Conservation (phyloP, 1,140 invertebrate genomes). For the Drosophila insularis region DNA sequence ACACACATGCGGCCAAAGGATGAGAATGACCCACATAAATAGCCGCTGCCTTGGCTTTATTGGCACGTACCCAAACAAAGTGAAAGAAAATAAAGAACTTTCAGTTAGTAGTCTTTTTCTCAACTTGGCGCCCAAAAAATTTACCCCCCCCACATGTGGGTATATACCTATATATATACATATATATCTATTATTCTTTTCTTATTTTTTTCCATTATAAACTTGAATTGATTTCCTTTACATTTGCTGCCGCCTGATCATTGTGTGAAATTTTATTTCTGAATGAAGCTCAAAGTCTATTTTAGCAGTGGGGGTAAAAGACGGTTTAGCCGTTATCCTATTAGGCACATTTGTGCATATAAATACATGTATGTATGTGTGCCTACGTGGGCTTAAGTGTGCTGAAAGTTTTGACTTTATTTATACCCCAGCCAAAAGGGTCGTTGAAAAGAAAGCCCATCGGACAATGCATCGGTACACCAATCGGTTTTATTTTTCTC, state of each 20-base stretch:
- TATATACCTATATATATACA: not conserved
- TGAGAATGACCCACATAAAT: slow-evolving; percentile 72
- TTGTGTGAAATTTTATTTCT: slow-evolving; percentile 12
- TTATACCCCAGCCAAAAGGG: no score
- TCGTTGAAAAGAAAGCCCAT: no score
- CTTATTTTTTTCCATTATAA: slow-evolving; percentile 42
- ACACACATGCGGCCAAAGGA: slow-evolving; percentile 22
- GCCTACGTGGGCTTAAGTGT: no score
- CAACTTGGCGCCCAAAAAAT: not conserved
- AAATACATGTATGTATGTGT: not conserved
- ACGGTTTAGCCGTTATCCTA: not conserved
- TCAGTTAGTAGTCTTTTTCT: not conserved
- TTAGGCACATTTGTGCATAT: not conserved
- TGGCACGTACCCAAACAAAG: slow-evolving; percentile 59
- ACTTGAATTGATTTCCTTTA: slow-evolving; percentile 46
- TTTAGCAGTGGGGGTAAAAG: not conserved
- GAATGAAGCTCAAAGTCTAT: not conserved
- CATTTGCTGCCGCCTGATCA: slow-evolving; percentile 5
- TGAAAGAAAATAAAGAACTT: slow-evolving; percentile 21
- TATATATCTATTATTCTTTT: slow-evolving; percentile 3
- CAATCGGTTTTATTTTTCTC: no score
- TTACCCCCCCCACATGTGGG: not conserved
- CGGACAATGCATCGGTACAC: no score
- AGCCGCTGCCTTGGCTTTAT: slow-evolving; percentile 55
- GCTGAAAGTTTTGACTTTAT: not conserved